Evolutionary conservation across 2,113 vertebrate species (phyloP).

Genomic region (Hyperoodon ampullatus): DNA sequence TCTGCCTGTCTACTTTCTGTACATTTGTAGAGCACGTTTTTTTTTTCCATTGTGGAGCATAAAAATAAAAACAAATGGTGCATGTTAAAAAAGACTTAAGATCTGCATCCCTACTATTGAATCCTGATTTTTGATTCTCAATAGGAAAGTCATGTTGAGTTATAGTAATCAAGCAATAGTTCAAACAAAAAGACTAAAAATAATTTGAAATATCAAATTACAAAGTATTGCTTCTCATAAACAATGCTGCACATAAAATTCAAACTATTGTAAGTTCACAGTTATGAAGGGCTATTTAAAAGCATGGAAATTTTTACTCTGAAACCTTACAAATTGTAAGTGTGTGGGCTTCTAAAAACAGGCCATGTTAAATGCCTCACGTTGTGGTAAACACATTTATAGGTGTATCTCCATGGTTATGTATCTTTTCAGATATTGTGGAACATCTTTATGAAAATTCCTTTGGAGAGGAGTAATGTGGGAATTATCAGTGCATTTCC

Average conservation of each 20-base stretch:
- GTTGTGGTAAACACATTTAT: conserved; percentile 75
- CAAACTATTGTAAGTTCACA: conserved; percentile 81
- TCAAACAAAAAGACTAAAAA: conserved; percentile 85
- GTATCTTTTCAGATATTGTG: conserved; percentile 46
- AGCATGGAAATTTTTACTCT: conserved; percentile 82
- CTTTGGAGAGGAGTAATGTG: conserved; percentile 64
- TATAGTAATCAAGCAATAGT: conserved; percentile 81
- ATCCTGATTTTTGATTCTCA: conserved; percentile 70
- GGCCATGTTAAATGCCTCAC: conserved; percentile 74
- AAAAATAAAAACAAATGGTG: conserved; percentile 37
- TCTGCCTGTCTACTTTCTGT: conserved; percentile 27
- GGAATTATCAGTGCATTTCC: conserved; percentile 65
- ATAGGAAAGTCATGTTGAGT: conserved; percentile 75
- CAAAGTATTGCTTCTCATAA: conserved; percentile 85
- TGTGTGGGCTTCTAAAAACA: conserved; percentile 80
- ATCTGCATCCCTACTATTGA: conserved; percentile 59
- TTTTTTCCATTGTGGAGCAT: not conserved
- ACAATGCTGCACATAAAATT: conserved; percentile 81
- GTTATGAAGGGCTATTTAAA: conserved; percentile 82
- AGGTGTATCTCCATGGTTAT: conserved; percentile 66
- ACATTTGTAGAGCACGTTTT: not conserved
- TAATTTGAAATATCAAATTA: conserved; percentile 85
- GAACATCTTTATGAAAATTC: conserved; percentile 64
- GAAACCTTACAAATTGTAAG: conserved; percentile 80
- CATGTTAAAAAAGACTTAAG: conserved; percentile 49